phyloP scores from a whole-genome alignment of 1,140 invertebrate genomes.

The Orius insidiosus region DNA sequence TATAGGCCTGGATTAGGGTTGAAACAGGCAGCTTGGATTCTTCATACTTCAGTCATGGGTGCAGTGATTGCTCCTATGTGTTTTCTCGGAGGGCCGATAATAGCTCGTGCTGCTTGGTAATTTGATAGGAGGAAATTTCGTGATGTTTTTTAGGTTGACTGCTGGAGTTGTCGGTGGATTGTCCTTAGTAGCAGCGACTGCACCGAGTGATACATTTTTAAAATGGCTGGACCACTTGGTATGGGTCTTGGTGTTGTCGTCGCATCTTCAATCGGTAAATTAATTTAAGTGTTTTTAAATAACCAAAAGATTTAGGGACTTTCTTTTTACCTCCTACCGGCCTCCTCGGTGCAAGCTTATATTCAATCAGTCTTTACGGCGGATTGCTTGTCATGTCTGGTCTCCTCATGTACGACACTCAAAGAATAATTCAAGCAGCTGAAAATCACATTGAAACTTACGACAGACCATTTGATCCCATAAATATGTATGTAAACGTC shows the following conservation, averaged over 20 bases:
- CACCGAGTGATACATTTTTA: slow-evolving; percentile 92
- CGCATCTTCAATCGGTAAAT: slow-evolving; percentile 63
- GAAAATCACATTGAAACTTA: slow-evolving; percentile 59
- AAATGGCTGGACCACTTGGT: slow-evolving; percentile 83
- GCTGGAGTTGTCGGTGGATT: slow-evolving; percentile 86
- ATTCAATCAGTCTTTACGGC: slow-evolving; percentile 86
- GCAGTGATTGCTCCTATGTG: slow-evolving; percentile 81
- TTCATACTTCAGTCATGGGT: slow-evolving; percentile 75
- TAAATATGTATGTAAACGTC: slow-evolving; percentile 69
- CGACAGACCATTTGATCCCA: slow-evolving; percentile 68
- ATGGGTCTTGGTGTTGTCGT: slow-evolving; percentile 97
- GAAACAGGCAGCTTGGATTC: slow-evolving; percentile 86
- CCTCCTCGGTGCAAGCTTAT: slow-evolving; percentile 71
- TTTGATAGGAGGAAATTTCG: not conserved
- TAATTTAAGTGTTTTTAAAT: too few relatives aligned
- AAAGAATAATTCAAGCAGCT: slow-evolving; percentile 72
- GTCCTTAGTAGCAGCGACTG: slow-evolving; percentile 81
- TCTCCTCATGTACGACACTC: slow-evolving; percentile 93
- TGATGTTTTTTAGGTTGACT: slow-evolving; percentile 46
- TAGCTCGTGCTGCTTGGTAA: slow-evolving; percentile 73
- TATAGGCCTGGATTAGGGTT: slow-evolving; percentile 67
- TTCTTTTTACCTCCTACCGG: slow-evolving; percentile 87
- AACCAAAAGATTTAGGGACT: slow-evolving; percentile 40
- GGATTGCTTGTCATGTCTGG: slow-evolving; percentile 83
- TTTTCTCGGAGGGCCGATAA: slow-evolving; percentile 73